phyloP scores from a whole-genome alignment of 2,797 vertebrate species.

The Neosilurus hyrtlii region DNA sequence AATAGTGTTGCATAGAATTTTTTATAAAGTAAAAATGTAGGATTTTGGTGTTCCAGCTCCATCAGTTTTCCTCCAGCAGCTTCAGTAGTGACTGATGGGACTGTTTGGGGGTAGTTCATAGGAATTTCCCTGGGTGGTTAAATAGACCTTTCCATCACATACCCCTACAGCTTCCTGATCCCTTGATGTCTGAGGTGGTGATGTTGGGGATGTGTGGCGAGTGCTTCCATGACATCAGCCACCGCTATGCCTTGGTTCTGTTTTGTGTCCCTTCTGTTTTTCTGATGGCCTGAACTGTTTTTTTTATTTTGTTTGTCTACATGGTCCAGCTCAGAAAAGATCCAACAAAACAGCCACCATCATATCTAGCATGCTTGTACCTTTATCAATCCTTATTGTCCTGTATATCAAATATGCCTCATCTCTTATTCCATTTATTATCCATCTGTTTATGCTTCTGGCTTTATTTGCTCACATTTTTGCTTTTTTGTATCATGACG shows the following conservation, averaged over 20 bases:
- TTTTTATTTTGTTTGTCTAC: conserved; percentile 59
- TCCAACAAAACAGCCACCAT: conserved; percentile 64
- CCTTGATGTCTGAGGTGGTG: conserved; percentile 74
- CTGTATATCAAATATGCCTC: conserved; percentile 39
- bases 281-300: conserved; percentile 66
- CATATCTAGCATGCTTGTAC: conserved; percentile 66
- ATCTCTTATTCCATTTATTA: conserved; percentile 44
- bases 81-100: conserved; percentile 30
- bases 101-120: conserved; percentile 35
- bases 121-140: conserved; percentile 60
- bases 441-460: conserved; percentile 31
- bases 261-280: conserved; percentile 55
- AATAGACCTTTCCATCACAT: conserved; percentile 46
- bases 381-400: conserved; percentile 42
- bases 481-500: conserved; percentile 55
- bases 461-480: conserved; percentile 41
- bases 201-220: conserved; percentile 77
- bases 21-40: background rate
- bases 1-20: too few relatives aligned
- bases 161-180: conserved; percentile 54
- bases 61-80: conserved; percentile 28
- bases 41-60: conserved; percentile 15
- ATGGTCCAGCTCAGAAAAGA: conserved; percentile 62
- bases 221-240: conserved; percentile 68
- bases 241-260: conserved; percentile 56